Conservation (phyloP, 1,140 invertebrate species). For the Lineus longissimus region DNA sequence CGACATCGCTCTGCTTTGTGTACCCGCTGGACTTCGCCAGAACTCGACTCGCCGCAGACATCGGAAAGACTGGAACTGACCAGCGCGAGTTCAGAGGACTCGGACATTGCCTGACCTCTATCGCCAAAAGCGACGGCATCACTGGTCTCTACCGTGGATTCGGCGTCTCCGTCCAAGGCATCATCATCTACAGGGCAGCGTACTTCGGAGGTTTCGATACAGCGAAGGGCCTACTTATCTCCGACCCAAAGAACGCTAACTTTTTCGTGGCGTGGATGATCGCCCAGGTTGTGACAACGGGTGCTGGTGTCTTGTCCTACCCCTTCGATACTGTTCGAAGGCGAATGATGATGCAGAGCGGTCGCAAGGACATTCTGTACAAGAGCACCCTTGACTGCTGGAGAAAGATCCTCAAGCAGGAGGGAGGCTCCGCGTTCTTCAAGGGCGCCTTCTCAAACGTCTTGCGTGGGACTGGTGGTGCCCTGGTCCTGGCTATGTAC, state of each 20-base stretch:
- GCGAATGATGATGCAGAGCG: no score
- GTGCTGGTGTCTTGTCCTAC: slow-evolving; percentile 86
- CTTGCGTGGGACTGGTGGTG: no score
- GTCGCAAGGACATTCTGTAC: slow-evolving; percentile 58
- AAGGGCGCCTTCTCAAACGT: slow-evolving; percentile 58
- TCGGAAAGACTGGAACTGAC: slow-evolving; percentile 57
- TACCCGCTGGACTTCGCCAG: slow-evolving; percentile 91
- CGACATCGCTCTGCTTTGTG: slow-evolving; percentile 84
- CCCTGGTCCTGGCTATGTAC: no score
- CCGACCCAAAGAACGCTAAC: slow-evolving; percentile 72
- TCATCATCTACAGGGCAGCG: no score
- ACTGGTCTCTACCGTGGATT: slow-evolving; percentile 85
- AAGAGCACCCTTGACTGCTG: slow-evolving; percentile 56
- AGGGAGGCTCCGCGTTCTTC: slow-evolving; percentile 56
- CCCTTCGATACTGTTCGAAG: slow-evolving; percentile 88
- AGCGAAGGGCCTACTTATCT: slow-evolving; percentile 73
- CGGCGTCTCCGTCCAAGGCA: slow-evolving; percentile 67
- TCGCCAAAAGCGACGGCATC: slow-evolving; percentile 81
- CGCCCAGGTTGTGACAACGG: no score
- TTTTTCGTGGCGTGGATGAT: slow-evolving; percentile 76
- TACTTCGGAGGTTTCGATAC: slow-evolving; percentile 82
- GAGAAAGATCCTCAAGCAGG: slow-evolving; percentile 54
- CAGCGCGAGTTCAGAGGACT: slow-evolving; percentile 71
- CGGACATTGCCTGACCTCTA: slow-evolving; percentile 73
- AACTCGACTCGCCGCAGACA: slow-evolving; percentile 66